Base-by-base conservation (phyloP, 2,888 invertebrate species). In the Adelphocoris suturalis region DNA sequence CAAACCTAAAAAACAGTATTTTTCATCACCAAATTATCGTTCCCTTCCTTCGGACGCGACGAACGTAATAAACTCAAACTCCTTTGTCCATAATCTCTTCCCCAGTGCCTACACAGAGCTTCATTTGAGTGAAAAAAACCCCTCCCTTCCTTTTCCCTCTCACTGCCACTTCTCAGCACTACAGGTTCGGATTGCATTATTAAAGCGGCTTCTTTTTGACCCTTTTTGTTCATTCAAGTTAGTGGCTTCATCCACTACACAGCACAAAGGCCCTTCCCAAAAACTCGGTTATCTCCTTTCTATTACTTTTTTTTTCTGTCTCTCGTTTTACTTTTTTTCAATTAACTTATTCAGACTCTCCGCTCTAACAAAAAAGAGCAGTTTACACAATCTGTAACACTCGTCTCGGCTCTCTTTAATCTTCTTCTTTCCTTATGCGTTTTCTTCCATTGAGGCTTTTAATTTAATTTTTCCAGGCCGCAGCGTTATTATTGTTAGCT, bases 201-300 rank as follows among this genome's bases (percentile, higher is more conserved):
- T 85, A 85, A 85, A 85, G 28, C 85, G 61, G 85, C 85, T 85
- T 85, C 85, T 85, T 85, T 85, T 85, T 61, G 28, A 85, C 85
- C 55, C 85, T 82, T 82, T 80, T 82, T 48, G 48, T 82, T 55
- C 37, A 57, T 85, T 85, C 46, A 85, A 85, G 61, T 85, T 85
- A 85, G 85, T 85, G 85, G 85, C 85, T 57, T 85, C 57, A 57
- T 85, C 57, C 61, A 57, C 37, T 61, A 55, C 85, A 57, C n/a
- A 28, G 16, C 55, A 37, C 52, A 52, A 85, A 85, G 57, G 85
- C 27, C 28, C 37, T 37, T 37, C 37, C 57, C 12, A 23, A 28
- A 57, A 85, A 85, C 85, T 85, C 37, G 61, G 85, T 85, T 85
- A 57, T 85, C 37, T 85, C 46, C 27, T 52, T 23, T 28, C 23